phyloP scores from a whole-genome alignment of 2,888 invertebrate genomes.

The Pycnomerus fuliginosus region DNA sequence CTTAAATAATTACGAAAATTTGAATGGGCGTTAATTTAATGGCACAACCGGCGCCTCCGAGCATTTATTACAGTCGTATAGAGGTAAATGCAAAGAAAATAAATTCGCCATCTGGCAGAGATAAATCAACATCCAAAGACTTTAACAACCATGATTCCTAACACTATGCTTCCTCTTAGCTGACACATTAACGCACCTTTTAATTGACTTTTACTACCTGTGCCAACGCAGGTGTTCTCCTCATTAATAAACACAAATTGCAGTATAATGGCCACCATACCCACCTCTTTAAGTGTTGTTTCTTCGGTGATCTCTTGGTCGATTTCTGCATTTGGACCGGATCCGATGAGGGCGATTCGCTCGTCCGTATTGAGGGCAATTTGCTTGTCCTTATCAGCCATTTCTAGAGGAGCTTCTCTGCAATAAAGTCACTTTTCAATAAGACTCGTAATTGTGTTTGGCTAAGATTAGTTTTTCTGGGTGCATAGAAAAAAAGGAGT shows the following conservation, averaged over 20 bases:
- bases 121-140: conserved; percentile 19
- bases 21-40: too few species aligned
- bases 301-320: conserved; percentile 46
- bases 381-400: too few species aligned
- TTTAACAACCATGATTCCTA: conserved; percentile 13
- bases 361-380: too few species aligned
- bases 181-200: conserved; percentile 41
- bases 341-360: conserved; percentile 31
- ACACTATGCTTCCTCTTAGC: conserved; percentile 18
- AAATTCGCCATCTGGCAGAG: conserved; percentile 19
- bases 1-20: too few species aligned
- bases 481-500: too few species aligned
- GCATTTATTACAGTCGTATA: too few species aligned
- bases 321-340: conserved; percentile 38
- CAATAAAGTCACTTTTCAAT: too few species aligned
- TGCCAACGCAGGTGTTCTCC: conserved; percentile 38
- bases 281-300: conserved; percentile 48
- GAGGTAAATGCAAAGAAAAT: conserved; percentile 7
- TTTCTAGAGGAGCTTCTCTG: too few species aligned
- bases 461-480: too few species aligned
- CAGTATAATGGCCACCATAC: conserved; percentile 5
- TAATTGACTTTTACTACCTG: conserved; percentile 41
- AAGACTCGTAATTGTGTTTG: too few species aligned
- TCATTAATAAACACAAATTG: conserved; percentile 20
- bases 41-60: too few species aligned